A percentile compares a stretch with the other conserved stretches of the same genome.
phyloP scores from a whole-genome alignment of 2,113 vertebrate genomes.

The Edolisoma coerulescens region DNA sequence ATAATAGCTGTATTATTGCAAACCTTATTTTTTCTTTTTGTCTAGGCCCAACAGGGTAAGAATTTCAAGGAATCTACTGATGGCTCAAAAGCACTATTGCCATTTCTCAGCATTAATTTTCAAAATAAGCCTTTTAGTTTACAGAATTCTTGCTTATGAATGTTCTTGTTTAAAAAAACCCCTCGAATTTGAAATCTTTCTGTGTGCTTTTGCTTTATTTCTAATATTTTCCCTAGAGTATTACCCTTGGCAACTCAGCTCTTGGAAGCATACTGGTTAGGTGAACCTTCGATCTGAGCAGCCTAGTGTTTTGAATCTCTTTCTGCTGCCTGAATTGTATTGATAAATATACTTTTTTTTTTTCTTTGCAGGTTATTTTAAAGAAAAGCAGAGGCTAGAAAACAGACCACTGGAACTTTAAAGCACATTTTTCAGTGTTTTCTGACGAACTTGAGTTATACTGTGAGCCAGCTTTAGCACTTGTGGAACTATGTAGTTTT shows the following conservation, averaged over 20 bases:
- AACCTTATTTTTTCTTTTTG: not conserved
- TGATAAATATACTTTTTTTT: conserved; percentile 5
- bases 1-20: not conserved
- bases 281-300: not conserved
- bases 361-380: conserved; percentile 70
- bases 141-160: not conserved
- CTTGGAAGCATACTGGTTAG: not conserved
- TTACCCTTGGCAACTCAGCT: not conserved
- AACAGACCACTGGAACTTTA: conserved; percentile 26
- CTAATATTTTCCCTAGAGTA: not conserved
- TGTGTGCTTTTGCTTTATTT: not conserved
- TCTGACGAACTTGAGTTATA: not conserved
- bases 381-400: conserved; percentile 79
- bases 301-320: not conserved
- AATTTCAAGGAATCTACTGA: not conserved
- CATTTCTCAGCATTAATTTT: not conserved
- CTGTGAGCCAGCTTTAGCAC: not conserved
- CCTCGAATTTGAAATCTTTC: not conserved
- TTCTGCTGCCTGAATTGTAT: not conserved
- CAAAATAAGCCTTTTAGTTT: not conserved
- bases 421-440: not conserved
- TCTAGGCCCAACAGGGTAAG: not conserved
- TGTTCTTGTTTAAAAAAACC: not conserved
- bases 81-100: not conserved
- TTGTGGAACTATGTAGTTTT: not conserved